These are phyloP conservation scores for Pachydiplax longipennis DNA, from an alignment of 2,888 invertebrate species.

Conservation along the genomic window DNA sequence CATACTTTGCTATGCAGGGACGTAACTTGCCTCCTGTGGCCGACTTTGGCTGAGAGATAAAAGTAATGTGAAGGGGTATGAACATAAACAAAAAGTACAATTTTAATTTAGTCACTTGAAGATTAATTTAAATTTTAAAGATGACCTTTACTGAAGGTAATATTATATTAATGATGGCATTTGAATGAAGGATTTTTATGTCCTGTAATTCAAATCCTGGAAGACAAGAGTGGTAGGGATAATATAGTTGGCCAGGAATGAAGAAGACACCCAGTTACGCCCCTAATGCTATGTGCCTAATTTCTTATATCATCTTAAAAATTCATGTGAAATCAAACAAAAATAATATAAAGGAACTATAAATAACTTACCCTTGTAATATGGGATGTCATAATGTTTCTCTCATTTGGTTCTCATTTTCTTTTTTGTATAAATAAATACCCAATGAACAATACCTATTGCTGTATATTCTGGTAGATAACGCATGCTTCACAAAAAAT, in stretches of 20 bases:
- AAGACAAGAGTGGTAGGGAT: neutral
- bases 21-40: no score
- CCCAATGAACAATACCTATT: no score
- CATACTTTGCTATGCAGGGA: no score
- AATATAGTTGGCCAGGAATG: neutral
- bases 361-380: no score
- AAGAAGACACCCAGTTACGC: neutral
- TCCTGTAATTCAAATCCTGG: no score
- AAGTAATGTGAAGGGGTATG: neutral
- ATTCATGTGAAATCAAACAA: neutral
- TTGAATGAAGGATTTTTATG: no score
- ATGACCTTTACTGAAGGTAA: neutral
- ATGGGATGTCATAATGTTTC: no score
- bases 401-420: no score
- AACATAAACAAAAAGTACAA: neutral
- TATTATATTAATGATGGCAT: no score
- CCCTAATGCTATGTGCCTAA: neutral
- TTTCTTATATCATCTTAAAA: neutral
- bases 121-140: neutral
- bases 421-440: no score
- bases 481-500: no score
- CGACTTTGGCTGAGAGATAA: neutral
- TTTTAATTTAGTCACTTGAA: neutral
- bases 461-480: no score
- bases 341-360: neutral